A percentile compares a stretch with the other conserved stretches of the same genome.
Conservation (phyloP, 2,113 vertebrate species). For the Variabilichromis moorii region DNA sequence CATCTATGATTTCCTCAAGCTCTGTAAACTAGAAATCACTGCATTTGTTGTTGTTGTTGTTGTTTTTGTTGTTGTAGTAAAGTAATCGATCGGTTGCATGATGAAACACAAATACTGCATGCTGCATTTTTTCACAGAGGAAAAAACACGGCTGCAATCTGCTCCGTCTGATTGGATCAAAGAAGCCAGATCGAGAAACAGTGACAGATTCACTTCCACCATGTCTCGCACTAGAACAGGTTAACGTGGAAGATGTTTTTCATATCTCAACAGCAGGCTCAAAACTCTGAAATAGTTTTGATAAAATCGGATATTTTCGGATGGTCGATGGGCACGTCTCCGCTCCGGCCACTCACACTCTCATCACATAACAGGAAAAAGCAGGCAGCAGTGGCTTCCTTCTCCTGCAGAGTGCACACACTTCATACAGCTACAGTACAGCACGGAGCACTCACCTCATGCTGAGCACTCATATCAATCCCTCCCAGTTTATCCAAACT, state of each 20-base stretch:
- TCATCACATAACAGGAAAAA: not conserved
- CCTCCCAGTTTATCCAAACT: not conserved
- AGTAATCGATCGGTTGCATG: not conserved
- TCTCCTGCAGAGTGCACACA: not conserved
- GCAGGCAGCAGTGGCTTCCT: not conserved
- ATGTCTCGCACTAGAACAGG: not conserved
- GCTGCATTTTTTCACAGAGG: not conserved
- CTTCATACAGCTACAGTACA: not conserved
- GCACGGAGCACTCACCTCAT: not conserved
- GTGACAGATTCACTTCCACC: not conserved
- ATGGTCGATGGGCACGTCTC: not conserved
- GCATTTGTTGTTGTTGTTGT: not conserved
- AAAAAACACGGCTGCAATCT: not conserved
- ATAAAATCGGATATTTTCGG: not conserved
- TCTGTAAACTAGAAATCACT: not conserved
- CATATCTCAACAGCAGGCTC: not conserved
- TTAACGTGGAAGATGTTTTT: not conserved
- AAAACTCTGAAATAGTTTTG: not conserved
- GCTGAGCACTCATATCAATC: not conserved
- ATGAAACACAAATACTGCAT: not conserved
- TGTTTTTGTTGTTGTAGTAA: not conserved
- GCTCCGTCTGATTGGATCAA: not conserved
- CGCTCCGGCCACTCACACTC: not conserved
- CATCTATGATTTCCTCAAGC: not conserved
- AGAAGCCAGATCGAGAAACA: not conserved